Evolutionary conservation across 2,888 invertebrate species (phyloP), one percentile per base, ranked within the genome.

Genomic region (Agrotis ipsilon): DNA sequence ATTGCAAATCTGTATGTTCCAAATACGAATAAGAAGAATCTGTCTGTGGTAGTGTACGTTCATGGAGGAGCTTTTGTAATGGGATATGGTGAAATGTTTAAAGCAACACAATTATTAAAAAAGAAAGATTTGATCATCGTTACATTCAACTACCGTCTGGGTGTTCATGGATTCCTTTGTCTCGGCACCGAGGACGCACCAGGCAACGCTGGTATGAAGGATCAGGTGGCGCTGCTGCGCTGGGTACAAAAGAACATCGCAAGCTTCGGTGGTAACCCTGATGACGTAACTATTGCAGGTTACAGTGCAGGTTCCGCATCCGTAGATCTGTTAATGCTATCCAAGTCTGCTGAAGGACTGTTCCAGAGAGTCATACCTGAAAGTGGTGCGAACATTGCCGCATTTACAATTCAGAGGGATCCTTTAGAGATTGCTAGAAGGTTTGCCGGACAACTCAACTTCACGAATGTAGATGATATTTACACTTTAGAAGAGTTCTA

Each of bases 151-250:
- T 63, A 63, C 3, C 63, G 63, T 14, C 1, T 63, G 1, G 14
- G 55, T 4, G 21, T 43, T n/a, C 55, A 63, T 5, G 63, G 63
- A 9, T 63, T 63, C 9, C 63, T 63, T 24, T 63, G 63, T 18
- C 63, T 63, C 5, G 63, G 63, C 18, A 63, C 63, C 1, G 63
- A 63, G n/a, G 39, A 43, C 5, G 55, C 14, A 54, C 63, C 63
- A 1, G 92, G 92, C 2, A 92, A 92, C 60, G 92, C 92, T 9
- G 92, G 92, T 1, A 80, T 92, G 81, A 92, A 92, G 70, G 92
- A 92, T 45, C 90, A 90, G 72, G 81, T 92, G 3, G 89, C 90
- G 0, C 71, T 89, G 1, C 73, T 92, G 18, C 87, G 87, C 0
- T 92, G 92, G 92, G 90, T 92, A 2, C 82, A 90, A 39, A 82